Evolutionary conservation across 2,888 invertebrate species (phyloP), one percentile per base, ranked within the genome.

Genomic region (Julus scandinavius): DNA sequence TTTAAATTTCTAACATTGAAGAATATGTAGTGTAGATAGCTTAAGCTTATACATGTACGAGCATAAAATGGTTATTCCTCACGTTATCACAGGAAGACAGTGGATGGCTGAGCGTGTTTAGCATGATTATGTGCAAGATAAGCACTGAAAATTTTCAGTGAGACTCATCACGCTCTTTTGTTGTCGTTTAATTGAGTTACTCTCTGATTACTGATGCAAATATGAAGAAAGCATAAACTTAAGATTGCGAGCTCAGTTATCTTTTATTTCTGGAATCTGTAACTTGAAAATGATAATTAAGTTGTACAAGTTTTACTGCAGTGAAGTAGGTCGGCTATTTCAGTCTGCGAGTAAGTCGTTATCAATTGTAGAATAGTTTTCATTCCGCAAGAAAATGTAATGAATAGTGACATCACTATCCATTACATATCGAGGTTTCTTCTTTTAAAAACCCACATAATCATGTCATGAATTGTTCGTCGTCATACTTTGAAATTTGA

Each of bases 81-180:
- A 29, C 13, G 1, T 80, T 80, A 80, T 80, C 80, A 80, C 80
- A 9, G 15, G 80, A 80, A 80, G 80, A 15, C 80, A 80, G 15
- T 80, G 80, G 80, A 38, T 80, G 38, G 80, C 38, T 80, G 80
- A 38, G 38, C 80, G 7, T 80, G 80, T 80, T 80, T 38, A 80
- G 80, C 38, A 80, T 80, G 80, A 80, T 11, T 38, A 80, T 38
- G 38, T 29, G 80, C 38, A 15, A 11, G 38, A 80, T 80, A 80
- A 80, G 29, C 0, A 15, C 80, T 0, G 5, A 13, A 29, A 38
- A 80, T 80, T 80, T 13, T 2, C 38, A 29, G 2, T 38, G 38
- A 80, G 38, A 13, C 29, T 80, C 80, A 6, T 38, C 3, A 15
- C 38, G 38, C 80, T 38, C 80, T 38, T 29, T 80, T 80, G 38